Conservation (phyloP, 2,113 vertebrate genomes). For the Synodontis membranacea region DNA sequence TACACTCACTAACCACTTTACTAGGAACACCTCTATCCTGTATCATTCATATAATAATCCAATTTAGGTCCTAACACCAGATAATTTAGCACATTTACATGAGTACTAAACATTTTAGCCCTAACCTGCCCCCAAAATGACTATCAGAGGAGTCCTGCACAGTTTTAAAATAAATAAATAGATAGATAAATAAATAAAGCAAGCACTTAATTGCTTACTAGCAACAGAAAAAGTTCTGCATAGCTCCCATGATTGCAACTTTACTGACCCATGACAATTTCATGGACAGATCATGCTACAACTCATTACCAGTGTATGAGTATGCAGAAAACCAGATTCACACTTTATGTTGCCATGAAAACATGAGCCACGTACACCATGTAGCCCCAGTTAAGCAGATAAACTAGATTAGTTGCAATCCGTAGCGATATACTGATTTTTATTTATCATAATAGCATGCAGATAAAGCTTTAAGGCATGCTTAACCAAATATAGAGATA, state of each 20-base stretch:
- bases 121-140: neutral
- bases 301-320: conserved; percentile 10
- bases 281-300: conserved; percentile 25
- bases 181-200: no score
- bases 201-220: neutral
- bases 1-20: neutral
- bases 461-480: conserved; percentile 55
- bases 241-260: conserved; percentile 18
- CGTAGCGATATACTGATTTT: conserved; percentile 53
- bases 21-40: neutral
- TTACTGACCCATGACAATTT: neutral
- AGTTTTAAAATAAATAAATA: neutral
- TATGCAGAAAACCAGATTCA: conserved; percentile 12
- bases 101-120: neutral
- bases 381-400: conserved; percentile 30
- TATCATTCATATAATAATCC: neutral
- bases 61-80: neutral
- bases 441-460: conserved; percentile 51
- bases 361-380: conserved; percentile 5
- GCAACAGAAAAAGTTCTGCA: neutral
- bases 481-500: conserved; percentile 43
- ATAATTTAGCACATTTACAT: neutral
- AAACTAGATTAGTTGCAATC: conserved; percentile 51
- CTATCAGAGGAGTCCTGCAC: neutral
- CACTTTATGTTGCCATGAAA: neutral